Evolutionary conservation across 2,888 invertebrate genomes (phyloP), one percentile per base, ranked within the genome.

Genomic region (Agonopterix alstromeriana): DNA sequence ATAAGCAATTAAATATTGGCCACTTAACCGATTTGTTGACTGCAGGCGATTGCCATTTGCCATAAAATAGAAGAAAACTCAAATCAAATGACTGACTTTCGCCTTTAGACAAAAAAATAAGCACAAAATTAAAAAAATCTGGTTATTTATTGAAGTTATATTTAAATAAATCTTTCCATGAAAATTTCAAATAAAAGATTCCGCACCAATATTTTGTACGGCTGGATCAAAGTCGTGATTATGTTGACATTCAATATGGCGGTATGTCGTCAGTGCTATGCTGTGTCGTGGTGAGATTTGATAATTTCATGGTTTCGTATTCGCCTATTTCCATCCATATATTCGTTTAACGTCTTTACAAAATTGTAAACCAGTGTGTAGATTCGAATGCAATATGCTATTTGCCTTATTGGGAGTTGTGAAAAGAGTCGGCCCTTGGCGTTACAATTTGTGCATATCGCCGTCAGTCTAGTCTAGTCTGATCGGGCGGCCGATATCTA

Each of bases 191-290:
- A 60, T 62, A 49, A 53, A 47, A 11, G 8, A 42, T 12, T 8
- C 8, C 8, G 42, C 7, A 42, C 42, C 10, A 42, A 57, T 53
- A 59, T 42, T 62, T 65, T 73, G 67, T 69, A 74, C 69, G 79
- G 75, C 69, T 71, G 67, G 73, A 77, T 72, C 72, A 69, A 71
- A 82, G 75, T 77, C 73, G 77, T 79, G 77, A 76, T 77, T 76
- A 80, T 84, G 86, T 93, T 94, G 93, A 94, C 94, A 94, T 93
- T 93, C 94, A 95, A 95, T 94, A 95, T 95, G 95, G 95, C 95
- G 95, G 95, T 94, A 94, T 95, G 95, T 95, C 94, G 94, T 94
- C 94, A 94, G 95, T 95, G 95, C 94, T 94, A 93, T 95, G 95
- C 95, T 95, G 95, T 95, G 95, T 95, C 95, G 95, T 95, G 95